A percentile compares a stretch with the other conserved stretches of the same genome.
phyloP scores from a whole-genome alignment of 2,888 invertebrate genomes.

The Tigriopus californicus region DNA sequence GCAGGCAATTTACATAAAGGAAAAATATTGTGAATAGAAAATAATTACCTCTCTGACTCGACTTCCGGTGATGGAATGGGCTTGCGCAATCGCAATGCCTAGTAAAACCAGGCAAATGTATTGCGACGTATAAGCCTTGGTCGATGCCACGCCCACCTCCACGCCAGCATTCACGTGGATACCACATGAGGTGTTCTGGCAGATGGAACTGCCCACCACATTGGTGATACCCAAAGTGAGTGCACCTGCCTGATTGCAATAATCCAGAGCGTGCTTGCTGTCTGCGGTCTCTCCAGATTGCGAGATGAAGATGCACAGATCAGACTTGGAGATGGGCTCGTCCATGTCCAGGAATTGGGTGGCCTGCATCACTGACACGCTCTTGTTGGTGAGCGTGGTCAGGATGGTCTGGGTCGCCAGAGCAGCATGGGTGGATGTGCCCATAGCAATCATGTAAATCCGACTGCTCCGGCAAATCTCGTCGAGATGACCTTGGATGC shows the following conservation, averaged over 20 bases:
- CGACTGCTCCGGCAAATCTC: not conserved
- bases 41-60: no score
- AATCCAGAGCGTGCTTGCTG: constrained; percentile 25
- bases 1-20: no score
- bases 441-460: constrained; percentile 4
- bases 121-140: constrained; percentile 19
- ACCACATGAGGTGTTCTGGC: constrained; percentile 6
- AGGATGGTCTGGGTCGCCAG: not conserved
- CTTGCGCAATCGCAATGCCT: constrained; percentile 7
- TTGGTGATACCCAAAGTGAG: constrained; percentile 9
- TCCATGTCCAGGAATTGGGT: constrained; percentile 11
- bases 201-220: constrained; percentile 13
- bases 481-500: no score
- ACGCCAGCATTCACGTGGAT: constrained; percentile 17
- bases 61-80: no score
- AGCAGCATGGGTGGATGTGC: constrained; percentile 1
- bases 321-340: not conserved
- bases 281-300: constrained; percentile 26
- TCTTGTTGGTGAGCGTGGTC: not conserved
- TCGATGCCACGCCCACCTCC: constrained; percentile 20
- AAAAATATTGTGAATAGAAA: no score
- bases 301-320: constrained; percentile 14
- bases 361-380: not conserved
- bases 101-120: constrained; percentile 15
- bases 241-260: constrained; percentile 5